Evolutionary conservation across 2,113 vertebrate species (phyloP), one percentile per base, ranked within the genome.

Genomic region (Cyprinus carpio): DNA sequence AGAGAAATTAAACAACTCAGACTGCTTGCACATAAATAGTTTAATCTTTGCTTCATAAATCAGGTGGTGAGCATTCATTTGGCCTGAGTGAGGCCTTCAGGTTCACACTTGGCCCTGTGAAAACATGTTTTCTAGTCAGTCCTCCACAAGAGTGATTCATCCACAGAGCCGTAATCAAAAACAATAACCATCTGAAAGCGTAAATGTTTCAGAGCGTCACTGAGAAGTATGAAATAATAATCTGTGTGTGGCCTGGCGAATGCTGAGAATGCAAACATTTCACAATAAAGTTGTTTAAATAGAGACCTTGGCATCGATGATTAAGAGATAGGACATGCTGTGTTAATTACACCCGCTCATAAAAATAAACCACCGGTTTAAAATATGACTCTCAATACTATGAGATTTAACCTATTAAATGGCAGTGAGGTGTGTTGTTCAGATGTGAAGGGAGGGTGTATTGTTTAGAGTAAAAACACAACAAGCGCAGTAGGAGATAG

Each of bases 221-320:
- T 93, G 95, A 95, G 93, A 96, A 96, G 96, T 97, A 98, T 97
- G 96, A 97, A 98, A 96, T 96, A 95, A 95, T 95, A 96, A 97
- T 97, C 96, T 95, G 97, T 97, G 97, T 97, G 98, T 98, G 97
- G 97, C 96, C 97, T 93, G 89, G 92, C 95, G 93, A 97, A 95
- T 96, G 95, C 95, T 95, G 96, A 95, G 96, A 98, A 98, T 96
- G 96, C 97, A 97, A 98, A 98, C 97, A 98, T 98, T 97, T 98
- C 96, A 98, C 97, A 97, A 97, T 98, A 97, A 98, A 98, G 96
- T 97, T 96, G 97, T 97, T 98, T 97, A 97, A 98, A 98, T 96
- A 96, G 96, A 97, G 97, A 95, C 96, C 96, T 94, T 95, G 96
- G 96, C 97, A 97, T 94, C 94, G 96, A 97, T 96, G 93, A 89